Evolutionary conservation across 2,113 vertebrate species (phyloP).

Genomic region (Sylvilagus bachmani): DNA sequence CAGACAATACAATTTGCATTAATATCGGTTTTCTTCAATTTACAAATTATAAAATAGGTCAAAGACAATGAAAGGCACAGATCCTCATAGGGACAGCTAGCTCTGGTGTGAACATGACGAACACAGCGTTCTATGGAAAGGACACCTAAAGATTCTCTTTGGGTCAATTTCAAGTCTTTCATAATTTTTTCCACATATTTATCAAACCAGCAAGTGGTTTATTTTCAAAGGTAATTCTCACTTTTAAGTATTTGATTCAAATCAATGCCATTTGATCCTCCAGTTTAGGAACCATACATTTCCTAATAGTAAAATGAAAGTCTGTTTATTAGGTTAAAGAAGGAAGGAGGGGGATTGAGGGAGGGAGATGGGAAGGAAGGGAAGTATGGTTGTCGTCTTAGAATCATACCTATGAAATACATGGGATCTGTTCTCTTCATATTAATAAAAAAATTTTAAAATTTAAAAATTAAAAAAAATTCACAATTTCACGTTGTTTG

Average conservation of each 20-base stretch:
- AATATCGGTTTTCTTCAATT: not conserved
- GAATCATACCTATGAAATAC: no score
- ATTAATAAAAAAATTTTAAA: no score
- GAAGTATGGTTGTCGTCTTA: no score
- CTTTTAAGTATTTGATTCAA: conserved; percentile 9
- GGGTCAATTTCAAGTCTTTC: not conserved
- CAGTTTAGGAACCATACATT: not conserved
- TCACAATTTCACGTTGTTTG: not conserved
- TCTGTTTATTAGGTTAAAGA: not conserved
- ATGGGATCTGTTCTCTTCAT: no score
- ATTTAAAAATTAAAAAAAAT: no score
- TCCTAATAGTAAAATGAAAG: not conserved
- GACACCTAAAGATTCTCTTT: not conserved
- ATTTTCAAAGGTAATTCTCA: not conserved
- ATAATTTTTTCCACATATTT: not conserved
- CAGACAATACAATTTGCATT: not conserved
- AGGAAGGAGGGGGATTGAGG: no score
- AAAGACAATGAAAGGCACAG: not conserved
- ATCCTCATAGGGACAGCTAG: not conserved
- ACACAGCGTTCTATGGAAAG: not conserved
- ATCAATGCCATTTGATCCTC: not conserved
- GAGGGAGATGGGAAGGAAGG: no score
- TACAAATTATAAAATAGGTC: not conserved
- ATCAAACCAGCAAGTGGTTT: not conserved
- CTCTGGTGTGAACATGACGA: not conserved